phyloP scores from a whole-genome alignment of 2,888 invertebrate genomes.

The Leucophora obtusa region DNA sequence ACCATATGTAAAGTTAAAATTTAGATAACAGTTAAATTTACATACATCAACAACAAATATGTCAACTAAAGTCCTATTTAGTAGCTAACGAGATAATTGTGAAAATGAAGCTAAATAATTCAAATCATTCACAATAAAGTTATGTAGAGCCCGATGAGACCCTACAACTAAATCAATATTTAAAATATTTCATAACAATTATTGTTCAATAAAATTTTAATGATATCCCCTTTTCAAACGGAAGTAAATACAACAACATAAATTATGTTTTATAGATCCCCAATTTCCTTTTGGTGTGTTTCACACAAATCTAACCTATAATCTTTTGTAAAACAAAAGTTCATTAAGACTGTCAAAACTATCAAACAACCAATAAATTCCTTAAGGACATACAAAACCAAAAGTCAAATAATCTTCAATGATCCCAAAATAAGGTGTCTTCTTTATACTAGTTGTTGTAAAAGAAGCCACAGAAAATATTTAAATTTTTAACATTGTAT shows the following conservation, averaged over 20 bases:
- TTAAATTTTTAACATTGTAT: constrained; percentile 41
- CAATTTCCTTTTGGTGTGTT: constrained; percentile 41
- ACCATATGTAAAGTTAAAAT: too few relatives aligned
- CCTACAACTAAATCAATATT: not conserved
- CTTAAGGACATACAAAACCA: constrained; percentile 49
- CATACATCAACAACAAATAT: too few relatives aligned
- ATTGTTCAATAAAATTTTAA: not conserved
- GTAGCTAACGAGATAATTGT: too few relatives aligned
- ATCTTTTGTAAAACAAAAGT: constrained; percentile 53
- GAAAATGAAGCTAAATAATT: too few relatives aligned
- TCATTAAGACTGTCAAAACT: constrained; percentile 64
- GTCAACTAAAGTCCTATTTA: too few relatives aligned
- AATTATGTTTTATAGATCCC: constrained; percentile 39
- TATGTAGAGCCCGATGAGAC: too few relatives aligned
- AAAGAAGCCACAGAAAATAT: constrained; percentile 59
- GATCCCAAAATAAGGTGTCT: constrained; percentile 46
- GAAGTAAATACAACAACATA: constrained; percentile 51
- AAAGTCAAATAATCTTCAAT: constrained; percentile 44
- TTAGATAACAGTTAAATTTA: too few relatives aligned
- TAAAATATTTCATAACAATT: not conserved
- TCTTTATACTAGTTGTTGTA: not conserved
- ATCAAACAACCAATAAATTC: constrained; percentile 58
- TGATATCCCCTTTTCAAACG: constrained; percentile 12
- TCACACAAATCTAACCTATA: constrained; percentile 49
- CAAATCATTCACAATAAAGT: too few relatives aligned